These are phyloP conservation scores for Drosophila affinis DNA, from an alignment of 2,888 invertebrate genomes.

Conservation along the genomic window DNA sequence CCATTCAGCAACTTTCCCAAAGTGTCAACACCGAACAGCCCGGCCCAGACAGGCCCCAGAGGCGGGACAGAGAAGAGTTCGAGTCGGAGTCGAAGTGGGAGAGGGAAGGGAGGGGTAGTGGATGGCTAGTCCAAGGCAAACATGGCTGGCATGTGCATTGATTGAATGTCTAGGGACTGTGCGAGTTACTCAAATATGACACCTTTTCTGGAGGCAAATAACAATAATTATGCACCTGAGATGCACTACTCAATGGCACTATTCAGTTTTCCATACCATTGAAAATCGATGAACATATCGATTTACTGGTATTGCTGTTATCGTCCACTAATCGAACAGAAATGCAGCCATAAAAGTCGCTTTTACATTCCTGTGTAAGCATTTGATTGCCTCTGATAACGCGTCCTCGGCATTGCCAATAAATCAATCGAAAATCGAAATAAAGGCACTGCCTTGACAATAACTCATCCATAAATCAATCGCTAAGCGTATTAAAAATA, in stretches of 20 bases:
- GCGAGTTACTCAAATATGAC: slow-evolving; percentile 36
- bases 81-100: slow-evolving; percentile 10
- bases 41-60: background rate
- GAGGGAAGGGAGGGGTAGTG: background rate
- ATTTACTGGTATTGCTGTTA: slow-evolving; percentile 5
- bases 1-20: slow-evolving; percentile 69
- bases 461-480: slow-evolving; percentile 28
- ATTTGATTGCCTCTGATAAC: slow-evolving; percentile 27
- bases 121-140: slow-evolving; percentile 40
- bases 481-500: slow-evolving; percentile 32
- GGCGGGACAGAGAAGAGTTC: background rate
- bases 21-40: slow-evolving; percentile 65
- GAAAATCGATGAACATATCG: background rate
- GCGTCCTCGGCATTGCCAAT: slow-evolving; percentile 11
- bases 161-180: slow-evolving; percentile 40
- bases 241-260: slow-evolving; percentile 9
- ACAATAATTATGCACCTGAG: slow-evolving; percentile 45
- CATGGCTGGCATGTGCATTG: slow-evolving; percentile 48
- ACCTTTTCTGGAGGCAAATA: slow-evolving; percentile 44
- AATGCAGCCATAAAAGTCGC: slow-evolving; percentile 34
- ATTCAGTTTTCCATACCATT: background rate
- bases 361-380: slow-evolving; percentile 42
- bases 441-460: slow-evolving; percentile 13
- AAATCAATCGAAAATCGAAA: slow-evolving; percentile 28
- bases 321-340: background rate